These are phyloP conservation scores for Platypus cylindrus DNA, from an alignment of 2,888 invertebrate genomes.

Conservation along the genomic window DNA sequence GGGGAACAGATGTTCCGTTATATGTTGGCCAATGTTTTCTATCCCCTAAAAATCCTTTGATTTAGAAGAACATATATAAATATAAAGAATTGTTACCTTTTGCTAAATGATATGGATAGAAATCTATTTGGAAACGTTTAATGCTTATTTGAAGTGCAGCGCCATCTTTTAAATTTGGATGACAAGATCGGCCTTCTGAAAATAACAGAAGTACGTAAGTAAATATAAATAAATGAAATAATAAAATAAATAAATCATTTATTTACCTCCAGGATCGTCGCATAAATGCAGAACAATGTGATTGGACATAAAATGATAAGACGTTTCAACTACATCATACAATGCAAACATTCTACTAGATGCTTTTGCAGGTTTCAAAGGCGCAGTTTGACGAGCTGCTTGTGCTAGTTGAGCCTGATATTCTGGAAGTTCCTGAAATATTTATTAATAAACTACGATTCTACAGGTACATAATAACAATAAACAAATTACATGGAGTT, in stretches of 20 bases:
- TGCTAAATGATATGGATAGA: conserved; percentile 93
- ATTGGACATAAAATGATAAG: conserved; percentile 88
- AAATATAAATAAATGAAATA: conserved; percentile 10
- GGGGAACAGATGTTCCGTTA: conserved; percentile 65
- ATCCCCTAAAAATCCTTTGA: conserved; percentile 42
- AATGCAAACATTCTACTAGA: conserved; percentile 57
- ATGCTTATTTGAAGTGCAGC: conserved; percentile 89
- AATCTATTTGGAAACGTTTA: conserved; percentile 77
- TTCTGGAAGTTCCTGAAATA: conserved; percentile 50
- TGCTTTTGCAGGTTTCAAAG: conserved; percentile 28
- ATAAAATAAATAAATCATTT: conserved; percentile 1
- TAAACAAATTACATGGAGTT: conserved; percentile 53
- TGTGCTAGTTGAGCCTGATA: conserved; percentile 60
- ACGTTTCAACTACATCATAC: conserved; percentile 94
- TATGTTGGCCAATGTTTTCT: conserved; percentile 83
- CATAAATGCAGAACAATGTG: conserved; percentile 92
- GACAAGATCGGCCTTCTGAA: conserved; percentile 75
- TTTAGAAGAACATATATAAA: neutral
- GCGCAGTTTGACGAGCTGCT: conserved; percentile 37
- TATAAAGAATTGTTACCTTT: conserved; percentile 39
- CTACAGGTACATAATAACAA: neutral
- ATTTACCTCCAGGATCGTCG: conserved; percentile 81
- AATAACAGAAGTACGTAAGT: too few relatives aligned
- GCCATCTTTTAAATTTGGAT: conserved; percentile 74
- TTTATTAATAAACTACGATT: conserved; percentile 1